These are phyloP conservation scores for Callorhinus ursinus DNA, from an alignment of 2,113 vertebrate species.

Conservation along the genomic window DNA sequence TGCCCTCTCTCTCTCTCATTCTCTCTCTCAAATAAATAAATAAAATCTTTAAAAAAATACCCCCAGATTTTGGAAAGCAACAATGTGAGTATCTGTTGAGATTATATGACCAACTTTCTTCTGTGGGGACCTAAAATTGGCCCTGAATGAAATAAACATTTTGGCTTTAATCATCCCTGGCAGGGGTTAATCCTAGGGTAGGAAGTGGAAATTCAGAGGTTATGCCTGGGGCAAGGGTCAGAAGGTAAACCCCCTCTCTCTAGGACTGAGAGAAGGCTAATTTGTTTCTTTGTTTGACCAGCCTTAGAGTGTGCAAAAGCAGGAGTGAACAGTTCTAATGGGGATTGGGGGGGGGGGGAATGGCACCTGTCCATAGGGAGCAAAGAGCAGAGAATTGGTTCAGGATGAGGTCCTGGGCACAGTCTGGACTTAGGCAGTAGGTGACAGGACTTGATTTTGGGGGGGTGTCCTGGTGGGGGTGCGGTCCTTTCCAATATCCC, in stretches of 20 bases:
- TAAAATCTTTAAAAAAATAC: neutral
- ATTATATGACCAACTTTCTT: neutral
- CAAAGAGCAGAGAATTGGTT: neutral
- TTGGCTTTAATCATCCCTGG: neutral
- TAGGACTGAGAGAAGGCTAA: neutral
- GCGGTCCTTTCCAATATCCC: neutral
- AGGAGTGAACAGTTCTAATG: neutral
- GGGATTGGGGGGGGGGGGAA: accelerated
- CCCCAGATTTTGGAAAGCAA: neutral
- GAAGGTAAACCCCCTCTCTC: neutral
- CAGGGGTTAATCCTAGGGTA: neutral
- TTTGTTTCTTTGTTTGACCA: neutral
- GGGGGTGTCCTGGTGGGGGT: no score
- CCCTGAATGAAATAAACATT: neutral
- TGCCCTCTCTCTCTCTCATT: no score
- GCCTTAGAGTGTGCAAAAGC: neutral
- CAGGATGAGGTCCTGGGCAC: neutral
- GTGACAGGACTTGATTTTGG: neutral
- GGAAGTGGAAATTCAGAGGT: neutral
- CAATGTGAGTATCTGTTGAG: neutral
- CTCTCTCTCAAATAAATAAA: no score
- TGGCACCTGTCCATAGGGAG: accelerated
- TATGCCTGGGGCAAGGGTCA: neutral
- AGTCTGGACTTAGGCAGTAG: neutral
- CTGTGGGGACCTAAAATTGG: neutral